These are phyloP conservation scores for Andrena dorsata DNA, from an alignment of 2,888 invertebrate genomes.

Conservation along the genomic window DNA sequence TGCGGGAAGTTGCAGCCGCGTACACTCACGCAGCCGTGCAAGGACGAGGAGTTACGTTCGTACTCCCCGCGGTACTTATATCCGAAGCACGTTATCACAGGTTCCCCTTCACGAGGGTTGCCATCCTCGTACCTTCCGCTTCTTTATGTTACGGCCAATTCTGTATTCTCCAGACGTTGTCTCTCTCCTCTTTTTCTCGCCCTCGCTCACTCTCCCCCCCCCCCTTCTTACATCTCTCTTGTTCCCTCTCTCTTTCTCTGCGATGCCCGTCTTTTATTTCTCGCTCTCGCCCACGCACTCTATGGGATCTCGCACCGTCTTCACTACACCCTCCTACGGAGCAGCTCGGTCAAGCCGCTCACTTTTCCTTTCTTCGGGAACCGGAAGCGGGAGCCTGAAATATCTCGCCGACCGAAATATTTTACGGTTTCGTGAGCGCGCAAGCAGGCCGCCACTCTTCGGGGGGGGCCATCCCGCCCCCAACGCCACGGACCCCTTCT, in stretches of 20 bases:
- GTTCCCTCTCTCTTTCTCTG: constrained; percentile 20
- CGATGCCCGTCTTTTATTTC: constrained; percentile 14
- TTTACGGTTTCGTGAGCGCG: constrained; percentile 61
- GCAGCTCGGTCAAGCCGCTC: constrained; percentile 46
- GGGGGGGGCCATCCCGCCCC: constrained; percentile 19
- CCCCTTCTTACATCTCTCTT: not conserved
- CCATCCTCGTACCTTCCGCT: constrained; percentile 68
- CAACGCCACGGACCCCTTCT: constrained; percentile 19
- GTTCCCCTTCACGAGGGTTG: constrained; percentile 64
- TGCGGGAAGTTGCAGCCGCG: constrained; percentile 41
- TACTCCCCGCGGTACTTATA: constrained; percentile 63
- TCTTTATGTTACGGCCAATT: constrained; percentile 74
- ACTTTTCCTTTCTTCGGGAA: constrained; percentile 57
- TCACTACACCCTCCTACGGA: not conserved
- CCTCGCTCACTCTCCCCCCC: constrained; percentile 26
- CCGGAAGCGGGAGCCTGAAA: constrained; percentile 54
- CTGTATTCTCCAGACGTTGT: constrained; percentile 72
- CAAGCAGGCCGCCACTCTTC: constrained; percentile 25
- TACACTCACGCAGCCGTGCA: constrained; percentile 57
- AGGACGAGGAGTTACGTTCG: constrained; percentile 56
- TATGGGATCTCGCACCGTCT: constrained; percentile 24
- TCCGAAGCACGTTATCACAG: constrained; percentile 70
- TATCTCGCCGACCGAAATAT: constrained; percentile 62
- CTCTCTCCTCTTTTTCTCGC: constrained; percentile 44
- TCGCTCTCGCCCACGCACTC: constrained; percentile 13